Evolutionary conservation across 30 jellyfish, hydroid and myxozoan species (phyloP).

Genomic region (Catostylus mosaicus): DNA sequence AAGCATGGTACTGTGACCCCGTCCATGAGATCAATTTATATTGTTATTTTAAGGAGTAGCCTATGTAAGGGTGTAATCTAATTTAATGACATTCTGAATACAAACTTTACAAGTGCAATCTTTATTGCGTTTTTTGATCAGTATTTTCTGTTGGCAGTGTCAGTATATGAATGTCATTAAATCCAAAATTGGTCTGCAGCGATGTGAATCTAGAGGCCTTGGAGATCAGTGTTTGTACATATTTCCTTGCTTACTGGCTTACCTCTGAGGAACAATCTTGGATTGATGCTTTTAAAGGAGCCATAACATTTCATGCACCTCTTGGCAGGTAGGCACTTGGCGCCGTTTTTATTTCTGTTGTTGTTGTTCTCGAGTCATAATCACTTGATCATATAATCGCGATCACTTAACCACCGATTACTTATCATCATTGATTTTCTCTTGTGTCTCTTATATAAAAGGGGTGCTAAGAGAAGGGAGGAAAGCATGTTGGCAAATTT

Average conservation of each 20-base stretch:
- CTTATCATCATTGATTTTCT: not conserved
- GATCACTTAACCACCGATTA: not conserved
- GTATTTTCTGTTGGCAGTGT: not conserved
- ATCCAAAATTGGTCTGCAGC: not conserved
- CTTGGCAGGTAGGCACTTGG: not conserved
- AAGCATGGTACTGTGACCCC: too few relatives aligned
- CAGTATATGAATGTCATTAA: not conserved
- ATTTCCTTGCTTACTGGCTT: too few relatives aligned
- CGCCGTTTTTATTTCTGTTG: not conserved
- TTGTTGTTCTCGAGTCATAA: not conserved
- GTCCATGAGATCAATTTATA: not conserved
- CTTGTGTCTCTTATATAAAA: not conserved
- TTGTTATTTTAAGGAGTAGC: not conserved
- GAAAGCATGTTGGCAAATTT: too few relatives aligned
- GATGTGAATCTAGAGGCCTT: not conserved
- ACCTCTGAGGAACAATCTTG: not conserved
- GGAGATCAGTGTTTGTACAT: not conserved
- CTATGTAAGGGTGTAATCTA: not conserved
- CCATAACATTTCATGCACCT: not conserved
- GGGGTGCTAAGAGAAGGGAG: too few relatives aligned
- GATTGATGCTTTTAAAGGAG: not conserved
- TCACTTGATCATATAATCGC: not conserved
- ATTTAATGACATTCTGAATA: not conserved
- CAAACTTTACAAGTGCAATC: not conserved
- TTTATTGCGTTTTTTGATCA: not conserved